Percentiles rank a stretch among this genome's conserved stretches.
These are phyloP conservation scores for Heliconius hermathena DNA, from an alignment of 1,140 invertebrate genomes.

Conservation along the genomic window DNA sequence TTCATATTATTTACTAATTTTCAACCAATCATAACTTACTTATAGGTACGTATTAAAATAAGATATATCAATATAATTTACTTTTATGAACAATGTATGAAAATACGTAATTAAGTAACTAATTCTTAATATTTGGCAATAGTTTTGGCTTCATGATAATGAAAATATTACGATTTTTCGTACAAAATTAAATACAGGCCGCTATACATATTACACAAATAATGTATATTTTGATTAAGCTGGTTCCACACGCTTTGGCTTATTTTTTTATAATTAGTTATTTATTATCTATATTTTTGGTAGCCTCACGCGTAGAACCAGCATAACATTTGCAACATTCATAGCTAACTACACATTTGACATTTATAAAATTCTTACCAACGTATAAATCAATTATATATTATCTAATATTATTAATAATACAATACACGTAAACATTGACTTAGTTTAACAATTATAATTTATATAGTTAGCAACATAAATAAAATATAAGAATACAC, in stretches of 20 bases:
- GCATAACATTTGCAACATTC: slow-evolving; percentile 7
- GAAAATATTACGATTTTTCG: slow-evolving; percentile 8
- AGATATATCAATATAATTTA: neutral
- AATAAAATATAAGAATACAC: neutral
- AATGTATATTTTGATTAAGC: neutral
- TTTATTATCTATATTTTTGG: neutral
- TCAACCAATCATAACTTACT: neutral
- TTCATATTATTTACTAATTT: neutral
- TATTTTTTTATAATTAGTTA: neutral
- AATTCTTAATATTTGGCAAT: slow-evolving; percentile 59
- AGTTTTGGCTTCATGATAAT: slow-evolving; percentile 55
- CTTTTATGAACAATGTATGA: slow-evolving; percentile 4
- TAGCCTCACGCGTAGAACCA: neutral
- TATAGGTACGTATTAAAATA: neutral
- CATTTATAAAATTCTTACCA: slow-evolving; percentile 13
- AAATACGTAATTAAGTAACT: slow-evolving; percentile 1
- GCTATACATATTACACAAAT: neutral
- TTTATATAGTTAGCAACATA: neutral
- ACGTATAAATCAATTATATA: slow-evolving; percentile 6
- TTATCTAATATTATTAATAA: neutral
- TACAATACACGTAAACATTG: neutral
- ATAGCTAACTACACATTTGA: slow-evolving; percentile 6
- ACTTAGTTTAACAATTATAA: neutral
- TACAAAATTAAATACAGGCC: slow-evolving; percentile 26
- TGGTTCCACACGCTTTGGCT: neutral